These are phyloP conservation scores for Netelia melanura DNA, from an alignment of 2,888 invertebrate species.

Conservation along the genomic window DNA sequence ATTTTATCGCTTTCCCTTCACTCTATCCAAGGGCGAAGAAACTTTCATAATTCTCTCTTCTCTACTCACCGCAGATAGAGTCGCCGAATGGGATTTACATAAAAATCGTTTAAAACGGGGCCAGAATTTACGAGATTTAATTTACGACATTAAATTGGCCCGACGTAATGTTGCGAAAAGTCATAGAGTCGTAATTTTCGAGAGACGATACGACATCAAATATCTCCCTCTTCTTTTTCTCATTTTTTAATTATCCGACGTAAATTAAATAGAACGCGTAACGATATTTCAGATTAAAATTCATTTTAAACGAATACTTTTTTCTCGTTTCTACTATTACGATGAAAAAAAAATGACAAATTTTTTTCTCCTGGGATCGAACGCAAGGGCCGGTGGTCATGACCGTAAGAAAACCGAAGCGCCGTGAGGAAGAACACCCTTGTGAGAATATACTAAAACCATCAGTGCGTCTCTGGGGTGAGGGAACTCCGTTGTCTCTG, in stretches of 20 bases:
- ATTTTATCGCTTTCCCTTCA: conserved; percentile 71
- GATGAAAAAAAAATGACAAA: not conserved
- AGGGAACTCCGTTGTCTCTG: conserved; percentile 43
- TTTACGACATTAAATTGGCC: no score
- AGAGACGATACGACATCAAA: not conserved
- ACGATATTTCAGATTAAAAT: no score
- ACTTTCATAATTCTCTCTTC: conserved; percentile 62
- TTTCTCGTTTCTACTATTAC: not conserved
- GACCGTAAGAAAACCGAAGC: conserved; percentile 51
- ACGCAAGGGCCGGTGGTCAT: not conserved
- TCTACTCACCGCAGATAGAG: conserved; percentile 57
- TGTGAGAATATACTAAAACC: conserved; percentile 55
- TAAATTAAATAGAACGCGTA: no score
- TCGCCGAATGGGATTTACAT: conserved; percentile 50
- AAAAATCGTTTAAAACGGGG: not conserved
- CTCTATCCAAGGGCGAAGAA: conserved; percentile 34
- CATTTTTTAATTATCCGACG: no score
- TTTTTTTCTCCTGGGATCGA: not conserved
- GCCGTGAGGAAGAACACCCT: not conserved
- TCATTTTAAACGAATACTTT: not conserved
- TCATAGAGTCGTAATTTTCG: not conserved
- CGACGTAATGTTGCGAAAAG: not conserved
- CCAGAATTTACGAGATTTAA: conserved; percentile 10
- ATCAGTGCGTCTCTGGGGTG: conserved; percentile 38
- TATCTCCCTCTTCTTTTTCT: not conserved